Percentiles rank a stretch among this genome's conserved stretches.
Evolutionary conservation across 2,113 vertebrate species (phyloP).

Genomic region (Saguinus imperator): DNA sequence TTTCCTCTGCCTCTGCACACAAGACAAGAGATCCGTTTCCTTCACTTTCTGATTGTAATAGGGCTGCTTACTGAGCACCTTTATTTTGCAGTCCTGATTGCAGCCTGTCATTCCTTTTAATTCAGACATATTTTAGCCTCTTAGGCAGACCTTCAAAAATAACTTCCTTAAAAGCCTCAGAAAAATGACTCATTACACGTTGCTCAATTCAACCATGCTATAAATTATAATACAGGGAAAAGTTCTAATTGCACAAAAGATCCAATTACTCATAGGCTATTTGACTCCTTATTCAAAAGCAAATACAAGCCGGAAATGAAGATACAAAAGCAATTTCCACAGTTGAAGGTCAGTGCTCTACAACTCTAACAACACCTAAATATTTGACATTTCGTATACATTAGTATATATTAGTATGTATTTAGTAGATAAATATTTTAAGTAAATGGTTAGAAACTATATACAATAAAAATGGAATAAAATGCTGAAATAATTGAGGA

Average conservation of each 20-base stretch:
- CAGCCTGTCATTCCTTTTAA: constrained; percentile 89
- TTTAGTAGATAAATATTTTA: background rate
- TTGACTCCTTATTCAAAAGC: constrained; percentile 87
- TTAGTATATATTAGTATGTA: background rate
- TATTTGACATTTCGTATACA: background rate
- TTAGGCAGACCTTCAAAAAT: constrained; percentile 88
- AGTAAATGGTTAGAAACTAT: background rate
- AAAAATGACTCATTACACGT: constrained; percentile 88
- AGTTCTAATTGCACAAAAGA: constrained; percentile 89
- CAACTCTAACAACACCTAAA: constrained; percentile 14
- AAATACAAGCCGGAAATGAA: constrained; percentile 57
- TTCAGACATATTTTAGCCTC: constrained; percentile 88
- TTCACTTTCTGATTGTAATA: constrained; percentile 89
- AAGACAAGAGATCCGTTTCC: constrained; percentile 85
- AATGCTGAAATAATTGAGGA: background rate
- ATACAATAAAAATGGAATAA: background rate
- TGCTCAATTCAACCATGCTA: constrained; percentile 85
- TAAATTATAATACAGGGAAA: constrained; percentile 87
- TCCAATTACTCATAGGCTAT: constrained; percentile 83
- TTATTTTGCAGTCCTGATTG: constrained; percentile 88
- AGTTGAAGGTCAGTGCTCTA: constrained; percentile 6
- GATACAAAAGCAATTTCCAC: constrained; percentile 71
- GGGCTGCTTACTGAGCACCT: constrained; percentile 89
- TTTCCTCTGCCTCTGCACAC: constrained; percentile 85
- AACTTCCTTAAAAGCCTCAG: constrained; percentile 89